Conservation (phyloP, 2,113 vertebrate genomes). For the Gila orcuttii region DNA sequence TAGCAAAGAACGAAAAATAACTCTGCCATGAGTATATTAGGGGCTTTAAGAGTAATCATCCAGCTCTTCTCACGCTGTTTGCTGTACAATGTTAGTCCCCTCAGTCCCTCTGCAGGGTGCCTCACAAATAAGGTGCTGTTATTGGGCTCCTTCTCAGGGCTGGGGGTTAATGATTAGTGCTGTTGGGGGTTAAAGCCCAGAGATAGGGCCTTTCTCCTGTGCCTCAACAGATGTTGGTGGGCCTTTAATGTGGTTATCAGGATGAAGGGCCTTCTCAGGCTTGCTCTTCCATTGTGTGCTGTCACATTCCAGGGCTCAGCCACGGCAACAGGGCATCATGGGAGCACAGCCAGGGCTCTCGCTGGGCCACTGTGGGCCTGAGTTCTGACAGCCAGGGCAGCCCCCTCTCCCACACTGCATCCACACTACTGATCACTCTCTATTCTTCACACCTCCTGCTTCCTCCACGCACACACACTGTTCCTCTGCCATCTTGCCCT, state of each 20-base stretch:
- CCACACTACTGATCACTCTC: conserved; percentile 57
- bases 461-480: conserved; percentile 49
- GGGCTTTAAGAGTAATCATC: conserved; percentile 73
- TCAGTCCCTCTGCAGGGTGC: conserved; percentile 75
- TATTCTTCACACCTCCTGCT: conserved; percentile 59
- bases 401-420: conserved; percentile 54
- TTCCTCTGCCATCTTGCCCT: conserved; percentile 66
- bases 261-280: conserved; percentile 90
- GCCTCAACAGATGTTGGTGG: conserved; percentile 95
- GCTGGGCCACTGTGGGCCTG: conserved; percentile 77
- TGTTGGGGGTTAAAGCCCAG: conserved; percentile 91
- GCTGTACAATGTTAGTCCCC: conserved; percentile 88
- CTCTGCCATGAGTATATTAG: no score
- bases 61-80: conserved; percentile 90
- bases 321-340: conserved; percentile 88
- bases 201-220: conserved; percentile 89
- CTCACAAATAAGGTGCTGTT: conserved; percentile 95
- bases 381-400: conserved; percentile 75
- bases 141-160: conserved; percentile 86
- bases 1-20: no score
- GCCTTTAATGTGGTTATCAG: conserved; percentile 99
- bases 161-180: conserved; percentile 94
- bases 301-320: conserved; percentile 85
- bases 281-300: conserved; percentile 84
- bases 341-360: conserved; percentile 73